Evolutionary conservation across 2,888 invertebrate genomes (phyloP).

Genomic region (Hymenopus coronatus): DNA sequence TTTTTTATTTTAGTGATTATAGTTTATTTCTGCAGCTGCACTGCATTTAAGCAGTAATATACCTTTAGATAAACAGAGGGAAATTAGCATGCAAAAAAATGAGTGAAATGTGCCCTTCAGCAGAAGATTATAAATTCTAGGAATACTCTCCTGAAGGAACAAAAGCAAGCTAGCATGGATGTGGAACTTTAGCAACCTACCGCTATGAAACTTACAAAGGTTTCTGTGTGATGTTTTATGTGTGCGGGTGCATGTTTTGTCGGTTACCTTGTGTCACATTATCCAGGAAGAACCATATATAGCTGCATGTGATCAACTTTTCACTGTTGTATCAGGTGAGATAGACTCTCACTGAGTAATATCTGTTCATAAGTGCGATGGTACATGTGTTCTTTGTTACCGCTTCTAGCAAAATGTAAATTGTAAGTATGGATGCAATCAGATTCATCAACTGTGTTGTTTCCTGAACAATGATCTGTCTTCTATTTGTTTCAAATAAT

Average conservation of each 20-base stretch:
- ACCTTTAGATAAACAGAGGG: neutral
- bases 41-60: neutral
- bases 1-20: neutral
- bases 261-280: neutral
- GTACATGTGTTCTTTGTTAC: neutral
- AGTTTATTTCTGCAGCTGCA: neutral
- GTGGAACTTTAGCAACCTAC: neutral
- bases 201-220: neutral
- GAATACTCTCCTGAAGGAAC: neutral
- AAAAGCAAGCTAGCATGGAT: neutral
- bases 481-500: neutral
- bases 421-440: neutral
- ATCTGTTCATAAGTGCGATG: neutral
- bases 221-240: neutral
- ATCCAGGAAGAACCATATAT: neutral
- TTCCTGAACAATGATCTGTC: neutral
- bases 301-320: neutral
- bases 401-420: neutral
- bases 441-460: neutral
- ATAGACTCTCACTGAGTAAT: neutral
- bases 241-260: neutral
- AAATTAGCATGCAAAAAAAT: neutral
- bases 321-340: neutral
- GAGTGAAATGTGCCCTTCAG: neutral
- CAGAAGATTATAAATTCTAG: neutral